Conservation (phyloP, 2,113 vertebrate species). For the Paratilapia polleni region DNA sequence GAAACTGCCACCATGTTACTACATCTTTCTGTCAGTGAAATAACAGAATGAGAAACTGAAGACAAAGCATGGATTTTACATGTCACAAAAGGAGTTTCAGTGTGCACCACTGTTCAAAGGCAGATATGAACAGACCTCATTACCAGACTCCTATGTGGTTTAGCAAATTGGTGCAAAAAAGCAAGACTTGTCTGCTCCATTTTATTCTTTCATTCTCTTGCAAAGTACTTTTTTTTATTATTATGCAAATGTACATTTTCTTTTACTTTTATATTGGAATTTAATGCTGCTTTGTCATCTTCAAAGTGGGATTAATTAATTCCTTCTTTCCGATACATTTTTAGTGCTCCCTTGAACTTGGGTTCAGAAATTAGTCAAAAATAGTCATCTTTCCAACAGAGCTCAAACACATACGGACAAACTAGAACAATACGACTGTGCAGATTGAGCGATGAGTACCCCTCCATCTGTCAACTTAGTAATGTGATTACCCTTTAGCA, state of each 20-base stretch:
- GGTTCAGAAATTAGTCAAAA: slow-evolving; percentile 29
- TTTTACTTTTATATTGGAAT: slow-evolving; percentile 8
- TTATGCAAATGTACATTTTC: slow-evolving; percentile 20
- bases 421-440: slow-evolving; percentile 23
- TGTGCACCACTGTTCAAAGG: neutral
- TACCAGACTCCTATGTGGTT: slow-evolving; percentile 2
- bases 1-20: neutral
- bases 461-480: slow-evolving; percentile 66
- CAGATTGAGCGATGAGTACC: slow-evolving; percentile 56
- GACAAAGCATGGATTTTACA: neutral
- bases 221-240: slow-evolving; percentile 4
- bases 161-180: slow-evolving; percentile 27
- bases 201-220: slow-evolving; percentile 15
- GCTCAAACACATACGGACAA: slow-evolving; percentile 18
- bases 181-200: slow-evolving; percentile 8
- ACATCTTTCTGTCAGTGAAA: neutral
- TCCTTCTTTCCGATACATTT: slow-evolving; percentile 17
- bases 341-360: slow-evolving; percentile 8
- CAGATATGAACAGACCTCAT: slow-evolving; percentile 29
- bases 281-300: slow-evolving; percentile 15
- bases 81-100: slow-evolving; percentile 4
- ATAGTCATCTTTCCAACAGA: slow-evolving; percentile 4
- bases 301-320: slow-evolving; percentile 14
- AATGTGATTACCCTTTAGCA: slow-evolving; percentile 72
- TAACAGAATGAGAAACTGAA: neutral